Conservation (phyloP, 2,113 vertebrate species). For the Leucopternis melanops region DNA sequence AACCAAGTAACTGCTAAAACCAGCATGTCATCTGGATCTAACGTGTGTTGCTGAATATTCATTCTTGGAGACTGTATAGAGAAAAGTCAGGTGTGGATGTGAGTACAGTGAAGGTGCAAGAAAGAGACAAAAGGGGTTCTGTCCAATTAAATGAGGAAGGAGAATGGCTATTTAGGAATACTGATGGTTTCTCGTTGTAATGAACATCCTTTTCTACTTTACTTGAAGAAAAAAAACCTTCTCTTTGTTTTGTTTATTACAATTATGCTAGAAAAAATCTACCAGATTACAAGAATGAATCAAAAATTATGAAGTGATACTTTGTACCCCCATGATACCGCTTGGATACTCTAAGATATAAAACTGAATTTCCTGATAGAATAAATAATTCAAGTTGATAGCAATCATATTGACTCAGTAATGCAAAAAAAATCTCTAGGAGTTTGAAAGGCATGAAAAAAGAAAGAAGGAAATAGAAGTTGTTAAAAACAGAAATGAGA, state of each 20-base stretch:
- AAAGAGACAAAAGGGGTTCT: background rate
- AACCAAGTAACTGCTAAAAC: background rate
- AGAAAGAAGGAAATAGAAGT: background rate
- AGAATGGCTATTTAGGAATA: background rate
- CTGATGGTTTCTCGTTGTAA: background rate
- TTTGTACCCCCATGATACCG: background rate
- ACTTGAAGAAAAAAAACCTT: background rate
- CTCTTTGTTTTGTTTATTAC: background rate
- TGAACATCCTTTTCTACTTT: background rate
- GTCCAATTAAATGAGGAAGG: background rate
- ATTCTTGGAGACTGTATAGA: background rate
- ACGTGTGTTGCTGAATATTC: too few species aligned
- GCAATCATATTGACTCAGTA: background rate
- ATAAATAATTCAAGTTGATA: background rate
- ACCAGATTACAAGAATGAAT: background rate
- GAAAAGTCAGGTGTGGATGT: background rate
- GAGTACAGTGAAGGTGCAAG: background rate
- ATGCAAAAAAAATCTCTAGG: background rate
- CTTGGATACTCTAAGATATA: background rate
- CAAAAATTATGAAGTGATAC: background rate
- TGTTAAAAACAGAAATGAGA: background rate
- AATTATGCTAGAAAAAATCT: background rate
- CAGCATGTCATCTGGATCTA: background rate
- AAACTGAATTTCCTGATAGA: background rate
- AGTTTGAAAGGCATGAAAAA: background rate